phyloP scores from a whole-genome alignment of 2,797 vertebrate species.

The Vireo griseus region DNA sequence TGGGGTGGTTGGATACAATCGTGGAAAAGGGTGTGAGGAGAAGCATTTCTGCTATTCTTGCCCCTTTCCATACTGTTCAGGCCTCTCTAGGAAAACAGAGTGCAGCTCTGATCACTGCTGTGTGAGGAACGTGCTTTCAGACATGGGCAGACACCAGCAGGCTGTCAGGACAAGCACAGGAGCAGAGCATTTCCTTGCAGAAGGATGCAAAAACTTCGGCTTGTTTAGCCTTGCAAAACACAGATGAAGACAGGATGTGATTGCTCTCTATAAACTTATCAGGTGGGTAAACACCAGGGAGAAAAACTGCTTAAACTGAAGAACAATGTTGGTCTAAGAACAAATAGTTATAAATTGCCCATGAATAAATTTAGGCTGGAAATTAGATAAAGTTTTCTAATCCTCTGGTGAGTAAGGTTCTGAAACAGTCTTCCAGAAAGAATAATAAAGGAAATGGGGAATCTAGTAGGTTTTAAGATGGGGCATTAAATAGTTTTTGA shows the following conservation, averaged over 20 bases:
- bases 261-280: conserved; percentile 44
- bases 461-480: neutral
- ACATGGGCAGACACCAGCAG: neutral
- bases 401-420: conserved; percentile 11
- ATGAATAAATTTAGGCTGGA: conserved; percentile 55
- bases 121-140: neutral
- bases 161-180: neutral
- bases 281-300: conserved; percentile 40
- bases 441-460: conserved; percentile 15
- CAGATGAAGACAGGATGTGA: neutral
- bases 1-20: neutral
- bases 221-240: conserved; percentile 51
- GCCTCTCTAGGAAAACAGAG: neutral
- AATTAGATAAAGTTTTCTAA: conserved; percentile 54
- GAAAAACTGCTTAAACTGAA: conserved; percentile 35
- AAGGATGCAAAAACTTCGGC: neutral
- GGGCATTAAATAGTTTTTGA: conserved; percentile 6
- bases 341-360: conserved; percentile 50
- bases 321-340: conserved; percentile 21
- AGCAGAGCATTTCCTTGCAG: neutral
- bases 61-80: neutral
- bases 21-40: neutral
- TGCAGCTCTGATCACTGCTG: neutral
- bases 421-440: conserved; percentile 6
- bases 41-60: neutral